Percentiles rank a stretch among this genome's conserved stretches.
phyloP scores from a whole-genome alignment of 2,113 vertebrate species.

The Ceyx melanurus region DNA sequence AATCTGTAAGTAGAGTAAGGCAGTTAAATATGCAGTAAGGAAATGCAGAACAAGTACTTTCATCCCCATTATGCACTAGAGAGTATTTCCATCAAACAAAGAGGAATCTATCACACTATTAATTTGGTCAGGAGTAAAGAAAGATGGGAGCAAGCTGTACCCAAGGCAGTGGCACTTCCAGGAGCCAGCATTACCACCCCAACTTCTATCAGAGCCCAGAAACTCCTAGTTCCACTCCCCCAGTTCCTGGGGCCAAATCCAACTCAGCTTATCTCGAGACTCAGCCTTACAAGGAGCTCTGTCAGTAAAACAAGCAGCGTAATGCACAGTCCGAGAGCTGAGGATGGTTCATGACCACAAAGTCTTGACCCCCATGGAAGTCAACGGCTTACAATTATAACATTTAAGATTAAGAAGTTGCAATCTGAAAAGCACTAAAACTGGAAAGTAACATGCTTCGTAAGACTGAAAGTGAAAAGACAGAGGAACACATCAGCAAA shows the following conservation, averaged over 20 bases:
- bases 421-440: not conserved
- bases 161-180: not conserved
- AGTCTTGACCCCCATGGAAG: not conserved
- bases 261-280: not conserved
- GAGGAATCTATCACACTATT: not conserved
- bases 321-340: not conserved
- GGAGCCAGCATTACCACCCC: not conserved
- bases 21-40: not conserved
- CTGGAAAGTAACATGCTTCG: not conserved
- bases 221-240: not conserved
- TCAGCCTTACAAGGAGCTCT: not conserved
- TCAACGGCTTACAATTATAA: not conserved
- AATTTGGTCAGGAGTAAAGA: not conserved
- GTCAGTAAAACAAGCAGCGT: not conserved
- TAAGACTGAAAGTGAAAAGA: not conserved
- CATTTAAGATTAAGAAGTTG: not conserved
- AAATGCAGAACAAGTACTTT: not conserved
- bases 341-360: not conserved
- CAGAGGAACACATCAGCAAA: not conserved
- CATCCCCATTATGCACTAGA: too few species aligned
- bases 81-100: not conserved
- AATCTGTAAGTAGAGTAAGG: not conserved
- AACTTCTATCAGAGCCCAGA: not conserved
- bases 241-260: not conserved
- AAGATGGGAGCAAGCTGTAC: not conserved